Evolutionary conservation across 2,888 invertebrate genomes (phyloP).

Genomic region (Volucella inflata): DNA sequence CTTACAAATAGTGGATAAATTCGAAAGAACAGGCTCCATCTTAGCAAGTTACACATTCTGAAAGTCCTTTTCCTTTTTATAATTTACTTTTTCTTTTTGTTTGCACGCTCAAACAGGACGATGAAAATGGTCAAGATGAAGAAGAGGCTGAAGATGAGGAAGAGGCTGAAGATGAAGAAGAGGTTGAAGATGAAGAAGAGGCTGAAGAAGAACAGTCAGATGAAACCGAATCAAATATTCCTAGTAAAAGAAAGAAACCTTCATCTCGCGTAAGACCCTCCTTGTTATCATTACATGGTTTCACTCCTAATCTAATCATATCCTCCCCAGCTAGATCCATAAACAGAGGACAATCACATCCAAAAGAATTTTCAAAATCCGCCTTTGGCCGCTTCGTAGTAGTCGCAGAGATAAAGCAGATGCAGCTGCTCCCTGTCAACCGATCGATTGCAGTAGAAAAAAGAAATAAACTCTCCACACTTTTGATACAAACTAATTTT

Average conservation of each 20-base stretch:
- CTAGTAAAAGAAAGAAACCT: slow-evolving; percentile 25
- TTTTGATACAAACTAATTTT: slow-evolving; percentile 54
- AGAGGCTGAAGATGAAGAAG: slow-evolving; percentile 79
- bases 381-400: slow-evolving; percentile 66
- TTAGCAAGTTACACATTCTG: no score
- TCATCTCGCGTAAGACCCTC: slow-evolving; percentile 32
- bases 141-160: slow-evolving; percentile 76
- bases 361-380: slow-evolving; percentile 46
- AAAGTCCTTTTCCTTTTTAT: no score
- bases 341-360: slow-evolving; percentile 45
- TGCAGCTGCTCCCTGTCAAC: slow-evolving; percentile 59
- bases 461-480: slow-evolving; percentile 31
- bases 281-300: no score
- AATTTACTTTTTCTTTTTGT: no score
- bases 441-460: slow-evolving; percentile 64
- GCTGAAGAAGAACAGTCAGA: slow-evolving; percentile 55
- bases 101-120: no score
- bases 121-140: slow-evolving; percentile 75
- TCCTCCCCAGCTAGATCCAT: not conserved
- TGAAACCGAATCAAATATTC: slow-evolving; percentile 57
- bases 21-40: no score
- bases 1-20: no score
- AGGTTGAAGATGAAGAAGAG: slow-evolving; percentile 78
- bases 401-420: slow-evolving; percentile 52
- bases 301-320: not conserved